phyloP scores from a whole-genome alignment of 2,113 vertebrate genomes.

The Cisticola juncidis region DNA sequence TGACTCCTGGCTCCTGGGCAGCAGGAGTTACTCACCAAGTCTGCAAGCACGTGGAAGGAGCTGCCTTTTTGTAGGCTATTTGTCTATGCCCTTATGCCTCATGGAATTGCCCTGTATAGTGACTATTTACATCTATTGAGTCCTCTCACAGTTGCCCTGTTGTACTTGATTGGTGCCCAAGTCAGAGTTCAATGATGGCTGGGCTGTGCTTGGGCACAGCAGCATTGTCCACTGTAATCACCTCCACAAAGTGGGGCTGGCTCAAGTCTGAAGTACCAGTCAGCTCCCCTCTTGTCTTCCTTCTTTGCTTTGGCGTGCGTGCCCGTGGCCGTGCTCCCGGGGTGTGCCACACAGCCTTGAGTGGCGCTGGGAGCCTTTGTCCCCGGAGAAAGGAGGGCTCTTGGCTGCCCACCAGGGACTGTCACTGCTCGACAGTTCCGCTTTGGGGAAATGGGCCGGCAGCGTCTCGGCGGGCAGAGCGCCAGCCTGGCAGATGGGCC shows the following conservation, averaged over 20 bases:
- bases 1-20: neutral
- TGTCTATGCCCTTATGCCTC: neutral
- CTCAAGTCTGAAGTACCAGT: conserved; percentile 9
- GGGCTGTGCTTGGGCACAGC: neutral
- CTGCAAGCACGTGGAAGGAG: rapidly evolving
- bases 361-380: conserved; percentile 5
- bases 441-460: conserved; percentile 39
- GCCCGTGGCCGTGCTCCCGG: conserved; percentile 50
- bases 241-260: neutral
- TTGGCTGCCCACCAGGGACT: conserved; percentile 60
- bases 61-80: neutral
- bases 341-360: conserved; percentile 7
- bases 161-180: neutral
- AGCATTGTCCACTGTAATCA: neutral
- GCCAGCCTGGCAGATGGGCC: conserved; percentile 73
- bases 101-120: neutral
- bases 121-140: neutral
- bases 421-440: conserved; percentile 39
- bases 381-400: conserved; percentile 30
- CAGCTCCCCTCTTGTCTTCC: conserved; percentile 21
- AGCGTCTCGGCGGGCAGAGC: conserved; percentile 40
- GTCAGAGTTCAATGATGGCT: neutral
- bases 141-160: neutral
- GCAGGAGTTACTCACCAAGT: neutral
- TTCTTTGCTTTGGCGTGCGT: conserved; percentile 36